Evolutionary conservation across 2,113 vertebrate species (phyloP).

Genomic region (Menidia beryllina): DNA sequence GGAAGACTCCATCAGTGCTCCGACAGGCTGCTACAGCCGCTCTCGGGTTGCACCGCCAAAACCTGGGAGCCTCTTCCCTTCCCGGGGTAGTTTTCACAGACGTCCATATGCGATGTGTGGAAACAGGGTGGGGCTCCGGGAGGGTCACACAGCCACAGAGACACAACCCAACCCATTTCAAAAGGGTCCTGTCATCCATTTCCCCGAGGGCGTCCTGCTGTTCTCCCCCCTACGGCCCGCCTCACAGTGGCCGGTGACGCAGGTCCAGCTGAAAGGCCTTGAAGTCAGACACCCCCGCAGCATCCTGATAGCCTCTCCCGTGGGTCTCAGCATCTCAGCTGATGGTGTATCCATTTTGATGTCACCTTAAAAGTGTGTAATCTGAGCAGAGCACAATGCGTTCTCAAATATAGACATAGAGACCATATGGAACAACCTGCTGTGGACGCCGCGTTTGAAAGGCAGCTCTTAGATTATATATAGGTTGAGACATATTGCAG

Average conservation of each 20-base stretch:
- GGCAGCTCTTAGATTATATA: constrained; percentile 26
- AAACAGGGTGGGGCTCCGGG: constrained; percentile 38
- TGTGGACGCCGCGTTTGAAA: constrained; percentile 15
- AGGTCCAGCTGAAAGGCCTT: constrained; percentile 52
- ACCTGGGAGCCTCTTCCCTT: constrained; percentile 43
- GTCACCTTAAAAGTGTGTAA: constrained; percentile 42
- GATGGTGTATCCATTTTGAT: constrained; percentile 59
- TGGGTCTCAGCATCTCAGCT: constrained; percentile 55
- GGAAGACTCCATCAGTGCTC: constrained; percentile 47
- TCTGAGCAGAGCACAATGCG: constrained; percentile 30
- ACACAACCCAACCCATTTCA: constrained; percentile 61
- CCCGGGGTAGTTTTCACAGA: constrained; percentile 34
- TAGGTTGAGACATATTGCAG: constrained; percentile 39
- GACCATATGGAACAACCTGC: constrained; percentile 62
- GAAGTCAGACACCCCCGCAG: constrained; percentile 67
- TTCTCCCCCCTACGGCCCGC: constrained; percentile 23
- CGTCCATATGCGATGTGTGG: constrained; percentile 69
- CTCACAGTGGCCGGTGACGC: constrained; percentile 44
- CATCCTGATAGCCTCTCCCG: constrained; percentile 45
- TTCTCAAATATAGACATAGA: constrained; percentile 10
- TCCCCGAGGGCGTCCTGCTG: constrained; percentile 64
- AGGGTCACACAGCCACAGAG: constrained; percentile 41
- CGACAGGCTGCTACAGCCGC: constrained; percentile 62
- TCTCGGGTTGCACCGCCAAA: constrained; percentile 64
- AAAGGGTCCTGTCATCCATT: constrained; percentile 52